Conservation (phyloP, 2,797 vertebrate species). For the Yasuhikotakia modesta region DNA sequence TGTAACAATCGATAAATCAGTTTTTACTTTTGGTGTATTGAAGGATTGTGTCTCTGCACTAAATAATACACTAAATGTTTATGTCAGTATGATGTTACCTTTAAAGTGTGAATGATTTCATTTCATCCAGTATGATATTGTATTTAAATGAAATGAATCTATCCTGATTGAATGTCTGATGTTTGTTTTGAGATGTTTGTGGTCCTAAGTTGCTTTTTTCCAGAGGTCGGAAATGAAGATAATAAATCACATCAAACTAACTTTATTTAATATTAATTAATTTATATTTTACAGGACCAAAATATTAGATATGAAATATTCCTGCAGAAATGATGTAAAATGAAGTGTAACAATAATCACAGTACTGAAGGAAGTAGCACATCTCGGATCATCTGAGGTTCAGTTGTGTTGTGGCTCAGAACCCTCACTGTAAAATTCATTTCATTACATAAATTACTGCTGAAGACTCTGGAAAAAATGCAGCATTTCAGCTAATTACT, state of each 20-base stretch:
- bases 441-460: not conserved
- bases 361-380: too few relatives aligned
- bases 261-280: too few relatives aligned
- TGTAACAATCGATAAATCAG: not conserved
- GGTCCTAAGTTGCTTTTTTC: conserved; percentile 23
- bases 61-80: not conserved
- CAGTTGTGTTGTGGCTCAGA: not conserved
- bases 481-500: not conserved
- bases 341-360: too few relatives aligned
- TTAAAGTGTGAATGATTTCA: not conserved
- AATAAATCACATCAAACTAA: not conserved
- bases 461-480: conserved; percentile 14
- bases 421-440: not conserved
- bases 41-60: not conserved
- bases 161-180: not conserved
- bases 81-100: not conserved
- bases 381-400: too few relatives aligned
- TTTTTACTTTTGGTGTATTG: not conserved
- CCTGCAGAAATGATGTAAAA: too few relatives aligned
- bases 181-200: not conserved
- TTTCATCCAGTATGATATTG: conserved; percentile 3
- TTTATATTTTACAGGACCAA: not conserved
- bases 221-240: conserved; percentile 8
- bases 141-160: not conserved
- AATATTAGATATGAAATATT: too few relatives aligned